phyloP scores from a whole-genome alignment of 2,888 invertebrate species.

The Cosmopolites sordidus region DNA sequence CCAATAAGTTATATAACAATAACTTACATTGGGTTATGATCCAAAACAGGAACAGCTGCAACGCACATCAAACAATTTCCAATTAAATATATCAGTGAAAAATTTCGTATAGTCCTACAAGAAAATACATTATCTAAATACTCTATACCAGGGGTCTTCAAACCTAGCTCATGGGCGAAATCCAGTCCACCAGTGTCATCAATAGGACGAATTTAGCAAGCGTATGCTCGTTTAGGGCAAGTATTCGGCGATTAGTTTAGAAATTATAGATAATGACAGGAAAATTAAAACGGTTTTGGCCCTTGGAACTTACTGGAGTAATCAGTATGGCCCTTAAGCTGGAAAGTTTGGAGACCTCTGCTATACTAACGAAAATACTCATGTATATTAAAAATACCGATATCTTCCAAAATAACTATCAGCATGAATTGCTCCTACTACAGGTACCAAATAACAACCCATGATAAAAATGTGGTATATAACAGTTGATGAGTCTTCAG shows the following conservation, averaged over 20 bases:
- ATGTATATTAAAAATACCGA: constrained; percentile 47
- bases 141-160: no score
- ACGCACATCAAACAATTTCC: constrained; percentile 67
- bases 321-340: no score
- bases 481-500: constrained; percentile 65
- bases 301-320: no score
- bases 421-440: constrained; percentile 71
- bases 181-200: no score
- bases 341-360: no score
- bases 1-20: not conserved
- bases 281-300: no score
- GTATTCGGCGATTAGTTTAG: no score
- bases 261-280: no score
- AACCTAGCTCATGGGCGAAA: no score
- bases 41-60: constrained; percentile 56
- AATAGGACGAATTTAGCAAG: no score
- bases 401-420: constrained; percentile 77
- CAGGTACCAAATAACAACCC: constrained; percentile 71
- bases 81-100: constrained; percentile 67
- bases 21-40: constrained; percentile 55
- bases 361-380: no score
- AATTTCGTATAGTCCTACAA: constrained; percentile 69
- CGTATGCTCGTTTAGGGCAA: no score
- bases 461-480: constrained; percentile 74
- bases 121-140: not conserved